Conservation (phyloP, 2,888 invertebrate genomes). For the Synanthedon andrenaeformis region DNA sequence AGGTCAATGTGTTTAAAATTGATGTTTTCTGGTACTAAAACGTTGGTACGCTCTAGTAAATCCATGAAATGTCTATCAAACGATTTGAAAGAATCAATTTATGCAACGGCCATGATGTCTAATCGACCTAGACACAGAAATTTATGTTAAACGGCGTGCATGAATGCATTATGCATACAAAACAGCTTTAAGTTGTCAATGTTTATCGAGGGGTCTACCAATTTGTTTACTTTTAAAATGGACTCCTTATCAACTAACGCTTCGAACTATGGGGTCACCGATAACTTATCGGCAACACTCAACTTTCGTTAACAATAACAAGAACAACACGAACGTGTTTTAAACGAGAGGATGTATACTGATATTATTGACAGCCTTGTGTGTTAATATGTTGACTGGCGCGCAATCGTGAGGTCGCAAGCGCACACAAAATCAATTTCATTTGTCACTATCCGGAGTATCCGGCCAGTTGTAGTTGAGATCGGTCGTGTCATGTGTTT, state of each 20-base stretch:
- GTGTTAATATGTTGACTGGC: slow-evolving; percentile 2
- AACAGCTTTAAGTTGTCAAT: background rate
- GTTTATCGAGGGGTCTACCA: background rate
- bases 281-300: slow-evolving; percentile 26
- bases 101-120: slow-evolving; percentile 1
- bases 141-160: slow-evolving; percentile 3
- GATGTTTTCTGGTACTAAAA: too few species aligned
- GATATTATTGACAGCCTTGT: slow-evolving; percentile 36
- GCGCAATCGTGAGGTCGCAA: slow-evolving; percentile 19
- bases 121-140: slow-evolving; percentile 4
- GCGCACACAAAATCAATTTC: slow-evolving; percentile 20
- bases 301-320: slow-evolving; percentile 17
- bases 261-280: slow-evolving; percentile 20
- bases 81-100: slow-evolving; percentile 1
- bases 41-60: background rate
- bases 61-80: background rate
- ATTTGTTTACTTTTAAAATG: background rate
- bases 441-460: slow-evolving; percentile 1
- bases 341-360: slow-evolving; percentile 13
- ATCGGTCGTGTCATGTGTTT: slow-evolving; percentile 37
- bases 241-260: background rate
- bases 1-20: too few species aligned
- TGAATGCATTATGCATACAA: slow-evolving; percentile 1
- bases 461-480: background rate
- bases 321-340: slow-evolving; percentile 22